Evolutionary conservation across 1,140 invertebrate species (phyloP).

Genomic region (Hypsibius dujardini): DNA sequence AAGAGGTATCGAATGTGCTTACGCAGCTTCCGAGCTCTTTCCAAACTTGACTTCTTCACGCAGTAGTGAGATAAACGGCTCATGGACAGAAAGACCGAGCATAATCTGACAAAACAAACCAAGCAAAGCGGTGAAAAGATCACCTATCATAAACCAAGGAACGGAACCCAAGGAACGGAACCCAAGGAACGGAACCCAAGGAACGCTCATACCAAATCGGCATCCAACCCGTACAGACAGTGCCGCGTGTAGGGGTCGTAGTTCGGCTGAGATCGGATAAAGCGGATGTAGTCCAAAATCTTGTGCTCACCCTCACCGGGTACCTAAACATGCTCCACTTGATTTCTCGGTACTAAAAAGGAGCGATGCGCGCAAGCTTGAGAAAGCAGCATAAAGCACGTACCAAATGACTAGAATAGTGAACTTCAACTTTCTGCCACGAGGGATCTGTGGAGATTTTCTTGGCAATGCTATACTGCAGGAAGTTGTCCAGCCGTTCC

Average conservation of each 20-base stretch:
- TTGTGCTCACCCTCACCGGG: slow-evolving; percentile 96
- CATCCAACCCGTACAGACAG: slow-evolving; percentile 85
- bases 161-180: no score
- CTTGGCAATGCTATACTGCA: slow-evolving; percentile 66
- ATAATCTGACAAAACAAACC: slow-evolving; percentile 45
- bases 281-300: slow-evolving; percentile 92
- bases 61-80: slow-evolving; percentile 76
- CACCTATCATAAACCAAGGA: no score
- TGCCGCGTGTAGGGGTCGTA: slow-evolving; percentile 76
- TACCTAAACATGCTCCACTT: slow-evolving; percentile 38
- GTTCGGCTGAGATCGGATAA: slow-evolving; percentile 55
- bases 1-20: background rate
- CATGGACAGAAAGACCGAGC: slow-evolving; percentile 75
- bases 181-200: background rate
- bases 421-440: slow-evolving; percentile 52
- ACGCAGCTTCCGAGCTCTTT: background rate
- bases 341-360: no score
- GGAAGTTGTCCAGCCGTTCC: slow-evolving; percentile 56
- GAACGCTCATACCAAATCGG: slow-evolving; percentile 48
- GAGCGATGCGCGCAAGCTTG: no score
- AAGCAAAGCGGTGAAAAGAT: background rate
- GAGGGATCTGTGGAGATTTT: slow-evolving; percentile 64
- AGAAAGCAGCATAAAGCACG: background rate
- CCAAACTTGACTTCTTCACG: slow-evolving; percentile 59
- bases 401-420: slow-evolving; percentile 16